Evolutionary conservation across 2,888 invertebrate genomes (phyloP).

Genomic region (Pyrrhosoma nymphula): DNA sequence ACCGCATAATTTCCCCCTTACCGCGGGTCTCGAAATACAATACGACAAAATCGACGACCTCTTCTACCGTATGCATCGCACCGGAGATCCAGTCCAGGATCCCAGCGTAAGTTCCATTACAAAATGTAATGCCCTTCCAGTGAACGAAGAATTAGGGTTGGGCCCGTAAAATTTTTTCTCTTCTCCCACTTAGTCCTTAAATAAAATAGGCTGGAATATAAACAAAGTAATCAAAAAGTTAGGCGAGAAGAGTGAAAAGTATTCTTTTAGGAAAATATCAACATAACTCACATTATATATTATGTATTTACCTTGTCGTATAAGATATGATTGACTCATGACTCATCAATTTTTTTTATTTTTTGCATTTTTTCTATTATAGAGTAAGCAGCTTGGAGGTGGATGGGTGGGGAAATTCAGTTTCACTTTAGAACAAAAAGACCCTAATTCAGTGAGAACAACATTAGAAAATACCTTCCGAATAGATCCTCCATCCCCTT

Average conservation of each 20-base stretch:
- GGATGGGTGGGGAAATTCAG: slow-evolving; percentile 14
- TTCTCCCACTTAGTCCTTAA: no score
- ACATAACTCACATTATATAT: no score
- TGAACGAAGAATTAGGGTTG: neutral
- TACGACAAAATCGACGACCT: neutral
- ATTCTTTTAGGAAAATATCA: no score
- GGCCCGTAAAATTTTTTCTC: neutral
- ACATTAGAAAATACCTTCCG: neutral
- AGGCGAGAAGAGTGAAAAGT: no score
- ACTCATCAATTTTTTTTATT: no score
- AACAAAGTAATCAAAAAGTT: no score
- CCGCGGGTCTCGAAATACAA: slow-evolving; percentile 23
- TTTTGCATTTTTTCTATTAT: neutral
- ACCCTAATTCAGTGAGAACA: neutral
- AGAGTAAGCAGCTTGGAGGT: slow-evolving; percentile 16
- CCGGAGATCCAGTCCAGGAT: slow-evolving; percentile 2
- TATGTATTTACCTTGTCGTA: no score
- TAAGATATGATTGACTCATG: no score
- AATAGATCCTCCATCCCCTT: slow-evolving; percentile 10
- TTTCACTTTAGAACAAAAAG: slow-evolving; percentile 2
- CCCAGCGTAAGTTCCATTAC: neutral
- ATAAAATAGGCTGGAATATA: no score
- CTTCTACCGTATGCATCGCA: slow-evolving; percentile 37
- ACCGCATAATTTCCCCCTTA: neutral
- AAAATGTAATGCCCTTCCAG: neutral